Conservation (phyloP, 2,113 vertebrate genomes). For the Podarcis raffonei region DNA sequence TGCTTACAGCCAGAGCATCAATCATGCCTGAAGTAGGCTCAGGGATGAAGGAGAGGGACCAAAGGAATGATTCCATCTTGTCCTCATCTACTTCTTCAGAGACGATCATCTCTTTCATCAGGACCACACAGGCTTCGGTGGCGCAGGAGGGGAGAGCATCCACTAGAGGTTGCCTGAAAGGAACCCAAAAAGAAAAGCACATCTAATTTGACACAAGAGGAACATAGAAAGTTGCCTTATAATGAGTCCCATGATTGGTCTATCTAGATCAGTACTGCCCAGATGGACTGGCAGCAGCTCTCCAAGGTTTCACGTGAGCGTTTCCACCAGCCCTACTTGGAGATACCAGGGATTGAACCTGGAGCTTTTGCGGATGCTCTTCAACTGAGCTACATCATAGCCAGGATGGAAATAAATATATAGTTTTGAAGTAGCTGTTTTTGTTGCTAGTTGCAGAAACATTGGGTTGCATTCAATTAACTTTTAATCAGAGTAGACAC, state of each 20-base stretch:
- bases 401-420: background rate
- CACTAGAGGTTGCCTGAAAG: constrained; percentile 81
- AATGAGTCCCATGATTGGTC: too few relatives aligned
- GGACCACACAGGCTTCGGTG: constrained; percentile 80
- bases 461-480: too few relatives aligned
- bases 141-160: constrained; percentile 84
- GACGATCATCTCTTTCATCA: constrained; percentile 79
- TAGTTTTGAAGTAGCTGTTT: background rate
- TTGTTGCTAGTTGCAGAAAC: background rate
- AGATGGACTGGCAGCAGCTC: too few relatives aligned
- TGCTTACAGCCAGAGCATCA: constrained; percentile 77
- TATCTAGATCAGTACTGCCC: too few relatives aligned
- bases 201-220: background rate
- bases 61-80: constrained; percentile 74
- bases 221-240: too few relatives aligned
- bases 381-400: background rate
- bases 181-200: background rate
- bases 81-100: constrained; percentile 78
- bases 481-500: too few relatives aligned
- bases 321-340: too few relatives aligned
- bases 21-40: constrained; percentile 80
- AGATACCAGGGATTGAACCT: too few relatives aligned
- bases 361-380: too few relatives aligned
- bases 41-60: constrained; percentile 79
- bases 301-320: too few relatives aligned